phyloP scores from a whole-genome alignment of 2,113 vertebrate species.

The Alexandromys fortis region DNA sequence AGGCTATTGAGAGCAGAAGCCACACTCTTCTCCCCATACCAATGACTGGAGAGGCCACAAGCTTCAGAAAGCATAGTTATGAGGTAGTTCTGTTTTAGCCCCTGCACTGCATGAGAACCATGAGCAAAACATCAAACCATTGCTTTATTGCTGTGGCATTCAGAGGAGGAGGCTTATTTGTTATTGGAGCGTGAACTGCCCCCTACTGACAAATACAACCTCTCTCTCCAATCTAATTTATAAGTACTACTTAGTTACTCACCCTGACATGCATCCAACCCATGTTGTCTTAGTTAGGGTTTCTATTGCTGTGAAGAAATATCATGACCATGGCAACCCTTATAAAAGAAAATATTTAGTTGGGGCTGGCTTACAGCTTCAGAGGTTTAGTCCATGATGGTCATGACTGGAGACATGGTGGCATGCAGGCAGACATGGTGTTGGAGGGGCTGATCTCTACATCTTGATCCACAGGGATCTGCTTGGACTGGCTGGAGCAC shows the following conservation, averaged over 20 bases:
- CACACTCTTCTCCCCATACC: neutral
- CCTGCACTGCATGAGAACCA: fast-evolving
- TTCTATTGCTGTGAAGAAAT: no score
- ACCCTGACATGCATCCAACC: neutral
- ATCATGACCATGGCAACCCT: no score
- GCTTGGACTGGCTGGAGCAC: no score
- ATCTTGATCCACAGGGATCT: no score
- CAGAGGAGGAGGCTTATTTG: neutral
- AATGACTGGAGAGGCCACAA: neutral
- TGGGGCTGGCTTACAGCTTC: no score
- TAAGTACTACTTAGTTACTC: neutral
- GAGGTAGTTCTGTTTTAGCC: neutral
- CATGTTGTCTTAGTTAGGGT: no score
- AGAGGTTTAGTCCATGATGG: no score
- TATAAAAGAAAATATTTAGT: no score
- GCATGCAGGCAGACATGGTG: no score
- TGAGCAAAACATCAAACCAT: neutral
- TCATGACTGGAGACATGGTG: no score
- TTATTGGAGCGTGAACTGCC: neutral
- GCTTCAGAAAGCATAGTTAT: neutral
- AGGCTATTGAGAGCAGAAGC: neutral
- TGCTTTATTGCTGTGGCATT: neutral
- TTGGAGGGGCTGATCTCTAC: no score
- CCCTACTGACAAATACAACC: neutral
- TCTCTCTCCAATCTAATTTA: neutral